Conservation (phyloP, 2,888 invertebrate species). For the Eutolmus rufibarbis region DNA sequence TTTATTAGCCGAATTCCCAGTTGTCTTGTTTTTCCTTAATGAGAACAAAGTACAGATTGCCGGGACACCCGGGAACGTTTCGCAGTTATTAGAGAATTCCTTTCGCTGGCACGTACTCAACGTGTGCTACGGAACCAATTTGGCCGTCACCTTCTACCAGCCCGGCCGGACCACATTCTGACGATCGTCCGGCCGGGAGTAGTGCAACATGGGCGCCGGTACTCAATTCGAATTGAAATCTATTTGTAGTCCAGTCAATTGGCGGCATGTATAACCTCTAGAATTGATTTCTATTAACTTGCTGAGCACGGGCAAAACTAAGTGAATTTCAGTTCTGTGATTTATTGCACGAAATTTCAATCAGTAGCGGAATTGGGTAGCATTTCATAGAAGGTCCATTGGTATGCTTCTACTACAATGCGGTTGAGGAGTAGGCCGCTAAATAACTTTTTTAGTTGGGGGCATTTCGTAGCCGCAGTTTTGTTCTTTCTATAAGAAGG, state of each 20-base stretch:
- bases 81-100: constrained; percentile 29
- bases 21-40: constrained; percentile 33
- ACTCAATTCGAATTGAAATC: constrained; percentile 14
- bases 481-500: background rate
- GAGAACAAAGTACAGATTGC: constrained; percentile 35
- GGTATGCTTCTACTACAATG: background rate
- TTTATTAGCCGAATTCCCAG: constrained; percentile 42
- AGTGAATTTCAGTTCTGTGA: constrained; percentile 24
- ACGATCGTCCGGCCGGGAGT: background rate
- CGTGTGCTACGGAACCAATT: constrained; percentile 22
- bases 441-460: background rate
- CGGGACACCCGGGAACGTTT: constrained; percentile 19
- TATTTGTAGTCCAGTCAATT: constrained; percentile 29
- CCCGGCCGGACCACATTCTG: background rate
- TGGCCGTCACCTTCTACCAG: constrained; percentile 22
- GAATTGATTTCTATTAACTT: constrained; percentile 27
- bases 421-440: background rate
- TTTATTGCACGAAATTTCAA: constrained; percentile 29
- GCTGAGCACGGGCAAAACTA: constrained; percentile 31
- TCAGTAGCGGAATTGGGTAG: background rate
- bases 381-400: background rate
- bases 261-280: background rate
- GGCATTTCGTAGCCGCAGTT: background rate
- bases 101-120: constrained; percentile 28
- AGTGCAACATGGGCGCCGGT: background rate